Evolutionary conservation across 2,888 invertebrate species (phyloP).

Genomic region (Uloborus plumipes): DNA sequence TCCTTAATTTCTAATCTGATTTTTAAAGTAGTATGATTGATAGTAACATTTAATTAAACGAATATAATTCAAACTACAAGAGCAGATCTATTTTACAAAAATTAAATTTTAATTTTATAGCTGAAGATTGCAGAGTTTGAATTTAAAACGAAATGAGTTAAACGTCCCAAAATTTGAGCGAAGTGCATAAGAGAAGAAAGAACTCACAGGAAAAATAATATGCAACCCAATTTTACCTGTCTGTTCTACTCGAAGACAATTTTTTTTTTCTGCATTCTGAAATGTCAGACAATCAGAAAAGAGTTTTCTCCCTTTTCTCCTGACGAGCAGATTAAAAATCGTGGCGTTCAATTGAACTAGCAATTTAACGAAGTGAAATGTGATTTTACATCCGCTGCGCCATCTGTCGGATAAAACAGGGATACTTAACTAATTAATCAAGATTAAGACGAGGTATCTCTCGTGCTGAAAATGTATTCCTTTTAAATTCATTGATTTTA

Average conservation of each 20-base stretch:
- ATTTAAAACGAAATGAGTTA: background rate
- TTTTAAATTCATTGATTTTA: too few relatives aligned
- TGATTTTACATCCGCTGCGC: slow-evolving; percentile 28
- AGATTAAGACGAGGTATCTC: slow-evolving; percentile 16
- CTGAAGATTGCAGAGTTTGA: background rate
- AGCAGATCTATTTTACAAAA: background rate
- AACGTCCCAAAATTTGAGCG: too few relatives aligned
- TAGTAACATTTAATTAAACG: too few relatives aligned
- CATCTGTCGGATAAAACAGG: slow-evolving; percentile 21
- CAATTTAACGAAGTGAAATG: slow-evolving; percentile 8
- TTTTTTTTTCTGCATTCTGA: slow-evolving; percentile 15
- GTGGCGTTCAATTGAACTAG: slow-evolving; percentile 15
- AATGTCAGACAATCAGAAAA: slow-evolving; percentile 23
- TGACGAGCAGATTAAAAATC: slow-evolving; percentile 28
- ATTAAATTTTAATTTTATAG: too few relatives aligned
- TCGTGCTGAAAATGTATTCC: too few relatives aligned
- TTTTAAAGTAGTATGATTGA: too few relatives aligned
- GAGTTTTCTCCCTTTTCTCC: slow-evolving; percentile 4
- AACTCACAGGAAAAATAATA: background rate
- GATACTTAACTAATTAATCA: slow-evolving; percentile 27
- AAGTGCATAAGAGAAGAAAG: too few relatives aligned
- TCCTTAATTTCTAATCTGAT: too few relatives aligned
- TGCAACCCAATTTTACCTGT: slow-evolving; percentile 17
- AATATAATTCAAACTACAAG: background rate
- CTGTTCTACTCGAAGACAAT: slow-evolving; percentile 8